Conservation (phyloP, 2,797 vertebrate genomes). For the Paedocypris micromegethes region DNA sequence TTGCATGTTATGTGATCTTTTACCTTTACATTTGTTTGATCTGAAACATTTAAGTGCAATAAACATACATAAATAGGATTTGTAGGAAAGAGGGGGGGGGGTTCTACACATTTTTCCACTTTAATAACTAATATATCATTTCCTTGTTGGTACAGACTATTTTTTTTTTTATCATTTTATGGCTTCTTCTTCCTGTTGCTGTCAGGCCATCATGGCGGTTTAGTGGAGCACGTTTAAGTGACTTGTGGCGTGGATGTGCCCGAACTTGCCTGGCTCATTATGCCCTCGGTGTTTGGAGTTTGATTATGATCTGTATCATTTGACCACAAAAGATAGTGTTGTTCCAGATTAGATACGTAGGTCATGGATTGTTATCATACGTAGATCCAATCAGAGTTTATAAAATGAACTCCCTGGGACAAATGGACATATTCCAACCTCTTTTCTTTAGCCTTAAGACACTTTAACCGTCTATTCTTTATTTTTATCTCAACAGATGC, state of each 20-base stretch:
- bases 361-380: slow-evolving; percentile 2
- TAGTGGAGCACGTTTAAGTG: slow-evolving; percentile 25
- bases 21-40: no score
- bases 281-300: slow-evolving; percentile 27
- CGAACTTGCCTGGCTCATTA: slow-evolving; percentile 12
- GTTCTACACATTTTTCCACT: no score
- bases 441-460: neutral
- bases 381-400: slow-evolving; percentile 8
- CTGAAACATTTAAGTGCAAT: no score
- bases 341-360: slow-evolving; percentile 12
- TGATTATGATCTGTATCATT: slow-evolving; percentile 10
- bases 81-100: no score
- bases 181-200: slow-evolving; percentile 16
- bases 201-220: slow-evolving; percentile 36
- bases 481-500: slow-evolving; percentile 75
- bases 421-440: neutral
- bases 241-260: slow-evolving; percentile 30
- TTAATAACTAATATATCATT: no score
- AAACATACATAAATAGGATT: no score
- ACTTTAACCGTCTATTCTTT: neutral
- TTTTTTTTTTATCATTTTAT: slow-evolving; percentile 17
- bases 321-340: slow-evolving; percentile 1
- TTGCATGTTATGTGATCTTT: no score
- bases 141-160: no score
- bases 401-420: neutral